A percentile compares a stretch with the other conserved stretches of the same genome.
Conservation (phyloP, 2,113 vertebrate genomes). For the Dolichallabes microphthalmus region DNA sequence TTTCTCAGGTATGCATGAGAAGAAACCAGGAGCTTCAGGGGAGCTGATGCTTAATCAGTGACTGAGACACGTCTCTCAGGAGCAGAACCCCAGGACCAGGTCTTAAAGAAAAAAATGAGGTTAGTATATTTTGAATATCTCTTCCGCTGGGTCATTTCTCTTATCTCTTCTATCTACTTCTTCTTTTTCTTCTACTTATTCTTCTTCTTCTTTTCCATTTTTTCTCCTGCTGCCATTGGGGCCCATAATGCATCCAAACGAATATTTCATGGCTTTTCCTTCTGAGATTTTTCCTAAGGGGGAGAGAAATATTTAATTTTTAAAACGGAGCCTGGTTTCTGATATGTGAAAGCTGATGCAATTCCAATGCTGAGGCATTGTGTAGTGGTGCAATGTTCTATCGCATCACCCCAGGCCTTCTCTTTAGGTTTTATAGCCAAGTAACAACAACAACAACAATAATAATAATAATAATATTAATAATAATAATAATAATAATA, state of each 20-base stretch:
- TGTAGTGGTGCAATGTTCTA: background rate
- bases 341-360: conserved; percentile 27
- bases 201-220: background rate
- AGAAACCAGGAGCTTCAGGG: background rate
- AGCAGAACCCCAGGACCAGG: background rate
- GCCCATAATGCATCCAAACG: conserved; percentile 41
- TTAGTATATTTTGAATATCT: conserved; percentile 4
- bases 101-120: conserved; percentile 14
- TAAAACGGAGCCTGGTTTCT: background rate
- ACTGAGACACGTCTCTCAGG: background rate
- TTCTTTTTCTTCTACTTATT: background rate
- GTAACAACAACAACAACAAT: background rate
- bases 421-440: background rate
- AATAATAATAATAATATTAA: background rate
- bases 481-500: background rate
- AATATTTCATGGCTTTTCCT: conserved; percentile 45
- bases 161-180: background rate
- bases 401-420: background rate
- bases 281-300: conserved; percentile 5
- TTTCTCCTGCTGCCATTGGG: conserved; percentile 10
- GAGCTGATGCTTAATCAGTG: background rate
- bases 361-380: background rate
- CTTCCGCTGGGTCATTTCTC: conserved; percentile 9
- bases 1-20: background rate
- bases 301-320: conserved; percentile 26